Percentiles rank a stretch among this genome's conserved stretches.
Evolutionary conservation across 2,113 vertebrate genomes (phyloP).

Genomic region (Aplodontia rufa): DNA sequence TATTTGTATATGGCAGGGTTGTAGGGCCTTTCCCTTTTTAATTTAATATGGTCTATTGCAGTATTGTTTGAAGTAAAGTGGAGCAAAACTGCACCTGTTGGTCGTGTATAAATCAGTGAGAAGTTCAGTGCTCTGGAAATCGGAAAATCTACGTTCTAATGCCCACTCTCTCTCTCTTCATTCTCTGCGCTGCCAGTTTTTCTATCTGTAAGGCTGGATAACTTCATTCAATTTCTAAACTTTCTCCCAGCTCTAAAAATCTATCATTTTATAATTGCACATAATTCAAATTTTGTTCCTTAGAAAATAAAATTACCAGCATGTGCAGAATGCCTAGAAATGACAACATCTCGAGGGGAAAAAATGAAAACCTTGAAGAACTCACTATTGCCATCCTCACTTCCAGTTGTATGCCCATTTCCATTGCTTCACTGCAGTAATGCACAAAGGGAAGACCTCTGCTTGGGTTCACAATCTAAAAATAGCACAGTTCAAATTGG

Average conservation of each 20-base stretch:
- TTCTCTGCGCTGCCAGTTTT: neutral
- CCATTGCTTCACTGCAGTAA: neutral
- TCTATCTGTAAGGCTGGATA: neutral
- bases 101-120: neutral
- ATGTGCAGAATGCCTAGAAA: constrained; percentile 23
- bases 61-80: neutral
- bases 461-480: neutral
- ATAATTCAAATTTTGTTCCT: constrained; percentile 33
- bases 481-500: constrained; percentile 59
- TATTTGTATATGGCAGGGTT: neutral
- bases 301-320: neutral
- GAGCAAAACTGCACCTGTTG: neutral
- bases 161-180: neutral
- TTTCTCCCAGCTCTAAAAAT: constrained; percentile 4
- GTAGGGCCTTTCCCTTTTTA: neutral
- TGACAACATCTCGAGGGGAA: neutral
- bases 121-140: constrained; percentile 10
- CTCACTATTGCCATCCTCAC: neutral
- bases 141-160: neutral
- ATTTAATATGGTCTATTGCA: constrained; percentile 30
- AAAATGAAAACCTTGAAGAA: neutral
- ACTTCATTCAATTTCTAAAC: constrained; percentile 9
- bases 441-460: neutral
- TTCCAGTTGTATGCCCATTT: neutral
- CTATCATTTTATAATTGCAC: constrained; percentile 7